A percentile compares a stretch with the other conserved stretches of the same genome.
These are phyloP conservation scores for Parnassius mnemosyne DNA, from an alignment of 2,888 invertebrate species.

Conservation along the genomic window DNA sequence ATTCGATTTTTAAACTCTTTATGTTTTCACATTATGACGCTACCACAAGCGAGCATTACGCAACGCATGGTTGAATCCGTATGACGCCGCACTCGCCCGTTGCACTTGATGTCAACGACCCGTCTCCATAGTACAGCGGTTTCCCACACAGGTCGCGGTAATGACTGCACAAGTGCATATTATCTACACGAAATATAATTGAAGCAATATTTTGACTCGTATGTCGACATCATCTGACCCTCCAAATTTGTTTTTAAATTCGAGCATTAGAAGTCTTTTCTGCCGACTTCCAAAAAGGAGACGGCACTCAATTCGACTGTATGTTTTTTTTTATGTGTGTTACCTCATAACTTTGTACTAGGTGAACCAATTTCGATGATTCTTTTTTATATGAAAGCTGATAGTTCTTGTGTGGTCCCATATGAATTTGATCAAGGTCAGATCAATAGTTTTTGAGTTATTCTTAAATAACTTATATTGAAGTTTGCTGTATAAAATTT, in stretches of 20 bases:
- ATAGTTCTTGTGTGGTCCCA: too few species aligned
- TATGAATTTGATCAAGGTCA: too few species aligned
- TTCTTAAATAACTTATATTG: too few species aligned
- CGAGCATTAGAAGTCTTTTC: too few species aligned
- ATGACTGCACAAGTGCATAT: conserved; percentile 36
- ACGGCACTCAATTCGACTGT: too few species aligned
- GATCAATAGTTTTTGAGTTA: too few species aligned
- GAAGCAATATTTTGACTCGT: conserved; percentile 16
- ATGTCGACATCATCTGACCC: conserved; percentile 1
- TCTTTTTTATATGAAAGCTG: too few species aligned
- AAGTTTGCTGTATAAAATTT: too few species aligned
- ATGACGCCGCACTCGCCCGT: conserved; percentile 42
- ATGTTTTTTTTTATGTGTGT: too few species aligned
- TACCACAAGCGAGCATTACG: conserved; percentile 47
- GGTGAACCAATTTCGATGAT: too few species aligned
- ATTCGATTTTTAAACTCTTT: conserved; percentile 2
- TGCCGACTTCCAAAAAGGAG: too few species aligned
- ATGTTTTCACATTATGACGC: conserved; percentile 30
- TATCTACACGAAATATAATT: conserved; percentile 31
- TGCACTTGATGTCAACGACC: conserved; percentile 62
- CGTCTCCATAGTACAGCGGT: conserved; percentile 47
- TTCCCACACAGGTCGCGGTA: conserved; percentile 41
- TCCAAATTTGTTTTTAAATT: background rate
- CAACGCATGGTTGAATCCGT: conserved; percentile 63
- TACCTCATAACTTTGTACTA: too few species aligned